A percentile compares a stretch with the other conserved stretches of the same genome.
phyloP scores from a whole-genome alignment of 2,113 vertebrate species.

The Halcyon senegalensis region DNA sequence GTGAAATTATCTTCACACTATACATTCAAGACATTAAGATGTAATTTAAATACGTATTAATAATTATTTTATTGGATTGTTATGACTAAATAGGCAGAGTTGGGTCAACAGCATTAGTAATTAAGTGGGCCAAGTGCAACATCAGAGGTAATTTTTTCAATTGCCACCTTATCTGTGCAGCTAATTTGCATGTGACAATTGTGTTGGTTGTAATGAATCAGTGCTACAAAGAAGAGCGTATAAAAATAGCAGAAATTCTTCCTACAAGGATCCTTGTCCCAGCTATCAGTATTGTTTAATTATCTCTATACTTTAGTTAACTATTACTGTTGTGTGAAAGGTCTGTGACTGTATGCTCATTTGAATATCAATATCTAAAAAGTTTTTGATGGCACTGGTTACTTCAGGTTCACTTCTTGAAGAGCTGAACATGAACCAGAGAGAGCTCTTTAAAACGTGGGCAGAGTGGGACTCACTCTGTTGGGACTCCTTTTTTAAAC shows the following conservation, averaged over 20 bases:
- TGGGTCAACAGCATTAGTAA: conserved; percentile 8
- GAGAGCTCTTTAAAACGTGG: neutral
- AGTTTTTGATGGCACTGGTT: neutral
- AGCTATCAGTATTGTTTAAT: conserved; percentile 13
- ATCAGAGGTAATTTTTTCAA: conserved; percentile 52
- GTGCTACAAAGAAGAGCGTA: neutral
- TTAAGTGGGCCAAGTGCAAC: conserved; percentile 30
- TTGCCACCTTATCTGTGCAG: conserved; percentile 36
- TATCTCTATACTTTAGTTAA: conserved; percentile 14
- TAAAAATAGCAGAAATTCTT: conserved; percentile 49
- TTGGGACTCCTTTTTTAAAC: neutral
- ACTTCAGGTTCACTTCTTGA: neutral
- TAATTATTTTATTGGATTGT: conserved; percentile 57
- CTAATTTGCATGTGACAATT: conserved; percentile 44
- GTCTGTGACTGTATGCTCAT: neutral
- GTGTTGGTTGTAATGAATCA: conserved; percentile 42
- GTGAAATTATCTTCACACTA: conserved; percentile 45
- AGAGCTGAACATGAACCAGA: neutral
- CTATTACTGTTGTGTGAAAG: neutral
- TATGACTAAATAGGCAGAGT: conserved; percentile 47
- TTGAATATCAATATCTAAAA: conserved; percentile 1
- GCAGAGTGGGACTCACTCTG: neutral
- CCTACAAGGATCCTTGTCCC: neutral
- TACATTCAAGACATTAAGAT: conserved; percentile 46
- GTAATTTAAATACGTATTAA: conserved; percentile 60